A percentile compares a stretch with the other conserved stretches of the same genome.
phyloP scores from a whole-genome alignment of 2,888 invertebrate species.

The Scaptomyza tumidula region DNA sequence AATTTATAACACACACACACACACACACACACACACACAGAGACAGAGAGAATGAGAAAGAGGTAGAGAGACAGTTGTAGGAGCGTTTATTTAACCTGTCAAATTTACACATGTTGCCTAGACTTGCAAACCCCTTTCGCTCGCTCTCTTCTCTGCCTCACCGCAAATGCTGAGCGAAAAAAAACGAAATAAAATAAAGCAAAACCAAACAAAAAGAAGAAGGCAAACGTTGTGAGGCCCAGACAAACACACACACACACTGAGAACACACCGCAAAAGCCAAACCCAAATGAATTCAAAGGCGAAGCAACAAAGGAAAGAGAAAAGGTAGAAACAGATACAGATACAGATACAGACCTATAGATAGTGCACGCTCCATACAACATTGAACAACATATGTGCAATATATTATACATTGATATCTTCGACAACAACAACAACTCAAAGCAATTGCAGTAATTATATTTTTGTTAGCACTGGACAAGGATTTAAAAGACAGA shows the following conservation, averaged over 20 bases:
- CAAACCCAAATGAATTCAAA: conserved; percentile 72
- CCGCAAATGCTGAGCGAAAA: conserved; percentile 53
- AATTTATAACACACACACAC: conserved; percentile 58
- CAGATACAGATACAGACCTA: not conserved
- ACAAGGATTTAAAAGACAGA: not conserved
- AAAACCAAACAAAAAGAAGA: conserved; percentile 11
- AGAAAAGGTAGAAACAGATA: not conserved
- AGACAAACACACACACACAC: conserved; percentile 33
- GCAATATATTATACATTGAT: conserved; percentile 4
- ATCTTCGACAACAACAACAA: conserved; percentile 18
- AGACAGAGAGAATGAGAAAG: not conserved
- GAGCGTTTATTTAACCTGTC: conserved; percentile 71
- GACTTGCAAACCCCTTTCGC: too few species aligned
- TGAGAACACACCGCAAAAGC: conserved; percentile 59
- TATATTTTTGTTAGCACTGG: not conserved
- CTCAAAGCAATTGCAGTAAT: conserved; percentile 11
- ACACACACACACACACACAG: conserved; percentile 30
- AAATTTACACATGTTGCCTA: conserved; percentile 69
- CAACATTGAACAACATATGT: conserved; percentile 11
- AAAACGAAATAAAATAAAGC: conserved; percentile 15
- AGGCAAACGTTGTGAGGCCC: conserved; percentile 34
- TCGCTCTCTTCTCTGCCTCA: not conserved
- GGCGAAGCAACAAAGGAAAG: conserved; percentile 42
- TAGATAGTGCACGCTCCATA: not conserved
- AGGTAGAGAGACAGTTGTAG: conserved; percentile 3